These are phyloP conservation scores for Craseonycteris thonglongyai DNA, from an alignment of 2,113 vertebrate species.

Conservation along the genomic window DNA sequence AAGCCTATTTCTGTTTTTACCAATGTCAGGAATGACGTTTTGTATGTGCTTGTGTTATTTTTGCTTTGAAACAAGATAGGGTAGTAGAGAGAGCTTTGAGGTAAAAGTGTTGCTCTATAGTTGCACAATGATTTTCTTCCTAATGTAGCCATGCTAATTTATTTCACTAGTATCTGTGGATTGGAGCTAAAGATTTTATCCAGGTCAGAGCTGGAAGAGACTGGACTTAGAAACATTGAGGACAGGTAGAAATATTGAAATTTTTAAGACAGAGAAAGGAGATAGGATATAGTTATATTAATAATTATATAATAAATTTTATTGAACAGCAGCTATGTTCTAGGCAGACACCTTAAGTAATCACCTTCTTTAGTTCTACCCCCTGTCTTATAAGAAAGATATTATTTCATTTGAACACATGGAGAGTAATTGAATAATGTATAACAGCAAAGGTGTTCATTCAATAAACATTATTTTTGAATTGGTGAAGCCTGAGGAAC, in stretches of 20 bases:
- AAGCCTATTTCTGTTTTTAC: conserved; percentile 7
- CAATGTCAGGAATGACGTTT: neutral
- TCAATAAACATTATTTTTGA: neutral
- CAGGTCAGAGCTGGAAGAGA: neutral
- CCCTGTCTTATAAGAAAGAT: neutral
- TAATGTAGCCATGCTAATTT: neutral
- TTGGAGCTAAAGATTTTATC: neutral
- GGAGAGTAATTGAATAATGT: neutral
- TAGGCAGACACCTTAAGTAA: neutral
- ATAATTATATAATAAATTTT: neutral
- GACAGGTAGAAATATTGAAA: neutral
- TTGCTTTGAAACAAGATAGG: neutral
- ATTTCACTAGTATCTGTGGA: neutral
- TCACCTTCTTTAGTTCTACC: neutral
- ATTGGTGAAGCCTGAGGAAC: neutral
- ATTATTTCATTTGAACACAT: neutral
- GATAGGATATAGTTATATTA: neutral
- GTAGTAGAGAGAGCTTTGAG: neutral
- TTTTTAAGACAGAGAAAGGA: neutral
- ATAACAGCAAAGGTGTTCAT: neutral
- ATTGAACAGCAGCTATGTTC: neutral
- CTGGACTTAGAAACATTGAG: neutral
- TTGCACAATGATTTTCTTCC: neutral
- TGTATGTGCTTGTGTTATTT: neutral
- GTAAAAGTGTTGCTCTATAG: neutral